Percentiles rank a stretch among this genome's conserved stretches.
Conservation (phyloP, 2,113 vertebrate species). For the Alexandromys fortis region DNA sequence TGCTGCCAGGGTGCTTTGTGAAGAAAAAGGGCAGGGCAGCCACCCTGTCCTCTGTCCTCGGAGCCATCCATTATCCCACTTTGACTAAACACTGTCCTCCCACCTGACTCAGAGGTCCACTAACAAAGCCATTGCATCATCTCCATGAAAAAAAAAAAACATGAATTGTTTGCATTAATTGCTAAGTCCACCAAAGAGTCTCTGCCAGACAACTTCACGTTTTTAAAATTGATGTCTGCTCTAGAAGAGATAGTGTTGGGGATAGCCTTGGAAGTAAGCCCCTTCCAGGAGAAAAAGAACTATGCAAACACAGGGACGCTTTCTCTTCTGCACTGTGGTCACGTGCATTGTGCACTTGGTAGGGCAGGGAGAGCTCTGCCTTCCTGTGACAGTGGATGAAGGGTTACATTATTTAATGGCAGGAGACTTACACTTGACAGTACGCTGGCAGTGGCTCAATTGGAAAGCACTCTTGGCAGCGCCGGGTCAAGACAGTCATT, state of each 20-base stretch:
- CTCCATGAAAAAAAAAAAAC: not conserved
- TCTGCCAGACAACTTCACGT: not conserved
- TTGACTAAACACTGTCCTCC: not conserved
- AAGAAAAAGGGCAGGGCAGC: not conserved
- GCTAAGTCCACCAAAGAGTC: not conserved
- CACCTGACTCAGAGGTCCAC: not conserved
- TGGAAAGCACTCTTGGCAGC: slow-evolving; percentile 35
- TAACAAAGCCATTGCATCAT: not conserved
- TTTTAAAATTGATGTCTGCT: not conserved
- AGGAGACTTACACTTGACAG: not conserved
- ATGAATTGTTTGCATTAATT: not conserved
- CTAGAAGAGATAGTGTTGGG: not conserved
- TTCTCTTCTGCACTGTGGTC: too few relatives aligned
- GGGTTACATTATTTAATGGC: not conserved
- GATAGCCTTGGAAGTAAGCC: not conserved
- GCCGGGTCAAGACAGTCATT: not conserved
- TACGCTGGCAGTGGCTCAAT: not conserved
- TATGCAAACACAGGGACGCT: not conserved
- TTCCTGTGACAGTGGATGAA: not conserved
- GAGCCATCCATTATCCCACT: not conserved
- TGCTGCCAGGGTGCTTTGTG: not conserved
- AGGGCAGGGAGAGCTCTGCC: not conserved
- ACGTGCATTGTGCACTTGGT: not conserved
- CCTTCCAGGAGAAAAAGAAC: not conserved
- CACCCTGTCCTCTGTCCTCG: not conserved